These are phyloP conservation scores for Erebia epiphron DNA, from an alignment of 2,888 invertebrate genomes.

Conservation along the genomic window DNA sequence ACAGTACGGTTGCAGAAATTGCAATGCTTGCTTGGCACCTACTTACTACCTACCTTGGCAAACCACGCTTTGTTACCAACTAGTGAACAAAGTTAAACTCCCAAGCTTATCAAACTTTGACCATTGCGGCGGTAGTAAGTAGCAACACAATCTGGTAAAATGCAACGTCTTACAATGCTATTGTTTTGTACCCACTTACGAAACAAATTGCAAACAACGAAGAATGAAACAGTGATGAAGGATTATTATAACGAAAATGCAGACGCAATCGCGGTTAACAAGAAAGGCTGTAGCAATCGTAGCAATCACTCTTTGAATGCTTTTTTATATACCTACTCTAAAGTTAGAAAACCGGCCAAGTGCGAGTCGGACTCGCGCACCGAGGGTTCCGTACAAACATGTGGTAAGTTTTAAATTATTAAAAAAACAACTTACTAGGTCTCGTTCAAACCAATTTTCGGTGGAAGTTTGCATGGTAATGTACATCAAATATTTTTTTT, in stretches of 20 bases:
- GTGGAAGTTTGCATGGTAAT: too few species aligned
- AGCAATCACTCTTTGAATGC: slow-evolving; percentile 8
- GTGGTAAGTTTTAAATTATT: too few species aligned
- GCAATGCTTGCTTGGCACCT: background rate
- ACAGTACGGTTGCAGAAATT: background rate
- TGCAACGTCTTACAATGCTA: slow-evolving; percentile 27
- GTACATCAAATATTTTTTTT: too few species aligned
- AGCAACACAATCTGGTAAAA: slow-evolving; percentile 4
- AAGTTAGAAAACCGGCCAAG: too few species aligned
- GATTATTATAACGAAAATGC: slow-evolving; percentile 2
- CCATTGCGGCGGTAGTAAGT: slow-evolving; percentile 1
- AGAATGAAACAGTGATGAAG: slow-evolving; percentile 16
- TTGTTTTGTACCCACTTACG: slow-evolving; percentile 27
- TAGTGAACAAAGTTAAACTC: slow-evolving; percentile 9
- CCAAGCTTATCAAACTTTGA: slow-evolving; percentile 21
- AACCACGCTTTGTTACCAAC: background rate
- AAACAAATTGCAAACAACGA: slow-evolving; percentile 23
- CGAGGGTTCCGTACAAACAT: too few species aligned
- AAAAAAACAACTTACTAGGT: too few species aligned
- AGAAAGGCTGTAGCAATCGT: slow-evolving; percentile 2
- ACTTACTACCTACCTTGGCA: background rate
- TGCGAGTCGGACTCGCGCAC: too few species aligned
- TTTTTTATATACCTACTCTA: too few species aligned
- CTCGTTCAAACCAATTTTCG: too few species aligned
- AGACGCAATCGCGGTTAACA: slow-evolving; percentile 13